Percentiles rank a stretch among this genome's conserved stretches.
These are phyloP conservation scores for Hepsetus odoe DNA, from an alignment of 2,113 vertebrate genomes.

Conservation along the genomic window DNA sequence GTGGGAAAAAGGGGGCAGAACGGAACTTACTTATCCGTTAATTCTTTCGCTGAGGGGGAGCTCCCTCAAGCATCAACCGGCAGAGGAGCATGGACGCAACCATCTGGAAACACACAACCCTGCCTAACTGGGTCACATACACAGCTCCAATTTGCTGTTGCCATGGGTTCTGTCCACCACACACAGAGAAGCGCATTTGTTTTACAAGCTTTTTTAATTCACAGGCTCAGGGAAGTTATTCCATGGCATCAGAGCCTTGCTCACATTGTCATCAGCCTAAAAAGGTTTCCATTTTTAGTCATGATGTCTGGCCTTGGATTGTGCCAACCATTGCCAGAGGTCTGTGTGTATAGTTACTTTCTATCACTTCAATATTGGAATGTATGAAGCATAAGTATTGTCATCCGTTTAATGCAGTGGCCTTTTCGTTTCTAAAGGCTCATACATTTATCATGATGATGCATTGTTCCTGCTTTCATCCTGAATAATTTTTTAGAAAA, in stretches of 20 bases:
- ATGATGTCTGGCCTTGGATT: not conserved
- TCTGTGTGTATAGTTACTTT: not conserved
- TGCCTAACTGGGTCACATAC: constrained; percentile 51
- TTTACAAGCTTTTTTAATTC: constrained; percentile 10
- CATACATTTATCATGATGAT: not conserved
- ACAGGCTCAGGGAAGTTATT: not conserved
- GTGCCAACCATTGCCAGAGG: not conserved
- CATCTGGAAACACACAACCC: constrained; percentile 51
- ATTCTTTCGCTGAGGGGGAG: not conserved
- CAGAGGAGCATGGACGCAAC: constrained; percentile 37
- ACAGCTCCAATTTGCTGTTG: constrained; percentile 12
- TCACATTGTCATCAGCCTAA: not conserved
- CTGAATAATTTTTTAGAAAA: not conserved
- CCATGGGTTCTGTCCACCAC: constrained; percentile 6
- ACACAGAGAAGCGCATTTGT: not conserved
- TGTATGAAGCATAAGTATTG: not conserved
- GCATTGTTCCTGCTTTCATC: not conserved
- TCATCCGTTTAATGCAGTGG: no score
- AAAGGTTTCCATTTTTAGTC: constrained; percentile 5
- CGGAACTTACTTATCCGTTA: constrained; percentile 7
- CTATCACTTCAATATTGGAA: not conserved
- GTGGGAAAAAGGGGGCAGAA: not conserved
- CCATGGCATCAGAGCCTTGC: not conserved
- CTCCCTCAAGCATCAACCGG: constrained; percentile 32
- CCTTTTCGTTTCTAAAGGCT: not conserved